Conservation (phyloP, 1,140 invertebrate genomes). For the Myzus persicae region DNA sequence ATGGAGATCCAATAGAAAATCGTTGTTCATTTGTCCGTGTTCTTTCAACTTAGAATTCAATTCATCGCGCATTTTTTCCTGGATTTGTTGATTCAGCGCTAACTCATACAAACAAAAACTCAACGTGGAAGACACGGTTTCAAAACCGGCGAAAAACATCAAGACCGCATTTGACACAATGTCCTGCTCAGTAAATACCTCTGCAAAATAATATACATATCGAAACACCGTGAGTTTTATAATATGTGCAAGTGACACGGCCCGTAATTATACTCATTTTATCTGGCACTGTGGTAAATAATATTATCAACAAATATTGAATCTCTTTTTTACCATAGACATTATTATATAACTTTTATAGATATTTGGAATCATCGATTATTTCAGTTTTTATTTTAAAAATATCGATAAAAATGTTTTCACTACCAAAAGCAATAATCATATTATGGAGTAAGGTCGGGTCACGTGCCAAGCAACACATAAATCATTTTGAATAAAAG, state of each 20-base stretch:
- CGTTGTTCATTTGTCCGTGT: conserved; percentile 67
- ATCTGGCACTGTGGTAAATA: too few relatives aligned
- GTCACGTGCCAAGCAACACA: too few relatives aligned
- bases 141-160: conserved; percentile 69
- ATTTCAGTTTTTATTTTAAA: too few relatives aligned
- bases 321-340: background rate
- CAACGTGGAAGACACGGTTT: conserved; percentile 69
- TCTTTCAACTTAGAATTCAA: conserved; percentile 66
- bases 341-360: background rate
- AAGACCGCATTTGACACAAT: conserved; percentile 62
- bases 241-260: too few relatives aligned
- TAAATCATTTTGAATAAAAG: too few relatives aligned
- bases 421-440: too few relatives aligned
- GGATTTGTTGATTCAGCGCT: conserved; percentile 68
- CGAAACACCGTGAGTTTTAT: background rate
- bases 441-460: too few relatives aligned
- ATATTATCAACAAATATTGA: too few relatives aligned
- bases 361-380: too few relatives aligned
- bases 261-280: too few relatives aligned
- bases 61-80: conserved; percentile 70
- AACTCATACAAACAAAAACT: conserved; percentile 66
- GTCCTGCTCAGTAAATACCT: conserved; percentile 6
- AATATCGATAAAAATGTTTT: too few relatives aligned
- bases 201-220: background rate
- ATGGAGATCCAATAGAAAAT: conserved; percentile 66